Evolutionary conservation across 2,113 vertebrate genomes (phyloP).

Genomic region (Pao palembangensis): DNA sequence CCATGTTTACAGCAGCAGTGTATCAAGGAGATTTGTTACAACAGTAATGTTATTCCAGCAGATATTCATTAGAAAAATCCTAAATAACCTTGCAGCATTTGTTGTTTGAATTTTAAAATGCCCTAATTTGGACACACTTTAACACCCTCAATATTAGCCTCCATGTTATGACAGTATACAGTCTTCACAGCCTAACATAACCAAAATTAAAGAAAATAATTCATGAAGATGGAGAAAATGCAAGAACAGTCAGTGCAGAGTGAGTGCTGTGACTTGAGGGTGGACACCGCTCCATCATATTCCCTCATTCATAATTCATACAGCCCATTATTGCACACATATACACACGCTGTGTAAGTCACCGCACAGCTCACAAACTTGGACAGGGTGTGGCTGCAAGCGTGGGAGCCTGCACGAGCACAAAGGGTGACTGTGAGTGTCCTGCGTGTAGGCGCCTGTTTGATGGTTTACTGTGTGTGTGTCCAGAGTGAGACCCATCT

Average conservation of each 20-base stretch:
- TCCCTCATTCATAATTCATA: conserved; percentile 69
- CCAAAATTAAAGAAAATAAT: neutral
- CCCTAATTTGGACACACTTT: too few species aligned
- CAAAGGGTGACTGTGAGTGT: conserved; percentile 16
- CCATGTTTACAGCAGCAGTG: neutral
- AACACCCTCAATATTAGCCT: too few species aligned
- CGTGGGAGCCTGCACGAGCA: conserved; percentile 26
- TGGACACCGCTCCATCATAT: conserved; percentile 37
- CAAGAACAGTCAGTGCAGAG: conserved; percentile 1
- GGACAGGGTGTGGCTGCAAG: conserved; percentile 21
- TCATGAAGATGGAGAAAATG: neutral
- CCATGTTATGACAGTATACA: too few species aligned
- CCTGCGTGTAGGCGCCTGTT: neutral
- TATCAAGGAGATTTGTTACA: too few species aligned
- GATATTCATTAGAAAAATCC: too few species aligned
- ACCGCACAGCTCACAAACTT: conserved; percentile 22
- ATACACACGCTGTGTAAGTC: conserved; percentile 35
- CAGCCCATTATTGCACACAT: conserved; percentile 49
- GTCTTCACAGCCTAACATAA: too few species aligned
- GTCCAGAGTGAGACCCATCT: conserved; percentile 35
- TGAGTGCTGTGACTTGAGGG: conserved; percentile 25
- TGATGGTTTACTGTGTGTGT: conserved; percentile 12
- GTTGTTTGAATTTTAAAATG: too few species aligned
- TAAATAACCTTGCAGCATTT: too few species aligned
- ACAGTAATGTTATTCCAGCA: too few species aligned